phyloP scores from a whole-genome alignment of 2,113 vertebrate genomes.

The Bungarus multicinctus region DNA sequence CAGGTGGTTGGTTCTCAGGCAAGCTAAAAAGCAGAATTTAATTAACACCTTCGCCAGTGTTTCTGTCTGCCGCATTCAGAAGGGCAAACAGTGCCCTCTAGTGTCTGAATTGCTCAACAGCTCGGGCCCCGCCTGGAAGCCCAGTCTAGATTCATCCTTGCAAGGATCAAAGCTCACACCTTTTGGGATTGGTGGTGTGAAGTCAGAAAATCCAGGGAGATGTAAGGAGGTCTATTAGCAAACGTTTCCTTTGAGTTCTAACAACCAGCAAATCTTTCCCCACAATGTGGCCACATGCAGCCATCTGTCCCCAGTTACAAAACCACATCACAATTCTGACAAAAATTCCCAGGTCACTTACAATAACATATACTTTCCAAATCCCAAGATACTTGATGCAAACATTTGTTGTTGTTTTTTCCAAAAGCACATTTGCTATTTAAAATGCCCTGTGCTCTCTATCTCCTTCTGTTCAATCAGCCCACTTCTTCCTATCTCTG shows the following conservation, averaged over 20 bases:
- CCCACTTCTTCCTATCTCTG: not conserved
- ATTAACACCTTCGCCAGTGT: not conserved
- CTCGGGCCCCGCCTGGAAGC: not conserved
- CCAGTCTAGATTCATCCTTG: not conserved
- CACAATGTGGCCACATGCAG: not conserved
- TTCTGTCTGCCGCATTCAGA: fast-evolving
- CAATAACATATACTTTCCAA: not conserved
- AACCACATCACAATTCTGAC: not conserved
- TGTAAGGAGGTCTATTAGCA: not conserved
- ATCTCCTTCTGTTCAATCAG: not conserved
- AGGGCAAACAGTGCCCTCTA: not conserved
- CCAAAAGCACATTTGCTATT: not conserved
- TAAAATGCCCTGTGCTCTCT: not conserved
- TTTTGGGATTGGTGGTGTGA: not conserved
- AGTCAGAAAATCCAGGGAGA: not conserved
- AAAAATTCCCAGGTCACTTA: not conserved
- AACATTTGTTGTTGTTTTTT: not conserved
- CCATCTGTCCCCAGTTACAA: not conserved
- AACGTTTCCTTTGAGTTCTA: not conserved
- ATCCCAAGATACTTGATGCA: not conserved
- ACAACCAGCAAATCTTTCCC: not conserved
- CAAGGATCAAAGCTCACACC: not conserved
- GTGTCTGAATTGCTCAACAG: not conserved
- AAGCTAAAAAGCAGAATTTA: not conserved
- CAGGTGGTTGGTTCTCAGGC: not conserved